These are phyloP conservation scores for Clostera curtula DNA, from an alignment of 2,888 invertebrate genomes.

Conservation along the genomic window DNA sequence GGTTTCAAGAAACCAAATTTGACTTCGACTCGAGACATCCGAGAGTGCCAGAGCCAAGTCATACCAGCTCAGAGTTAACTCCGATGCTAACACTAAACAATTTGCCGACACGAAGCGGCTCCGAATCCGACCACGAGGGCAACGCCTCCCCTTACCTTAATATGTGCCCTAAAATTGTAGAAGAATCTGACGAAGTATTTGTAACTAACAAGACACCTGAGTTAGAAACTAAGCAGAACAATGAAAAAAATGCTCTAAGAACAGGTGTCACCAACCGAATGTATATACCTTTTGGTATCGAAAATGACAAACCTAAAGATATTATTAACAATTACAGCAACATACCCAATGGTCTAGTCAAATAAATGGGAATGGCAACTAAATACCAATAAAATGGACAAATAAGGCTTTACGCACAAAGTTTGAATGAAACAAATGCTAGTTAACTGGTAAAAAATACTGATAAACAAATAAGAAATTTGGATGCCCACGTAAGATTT, in stretches of 20 bases:
- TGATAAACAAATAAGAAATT: too few species aligned
- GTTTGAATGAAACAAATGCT: too few species aligned
- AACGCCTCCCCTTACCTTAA: conserved; percentile 44
- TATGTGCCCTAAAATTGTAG: conserved; percentile 48
- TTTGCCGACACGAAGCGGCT: conserved; percentile 49
- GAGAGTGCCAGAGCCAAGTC: conserved; percentile 35
- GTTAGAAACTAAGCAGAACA: conserved; percentile 45
- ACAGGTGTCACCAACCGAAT: conserved; percentile 58
- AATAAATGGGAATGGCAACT: too few species aligned
- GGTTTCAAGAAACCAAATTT: conserved; percentile 58
- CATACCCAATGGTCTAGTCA: conserved; percentile 65
- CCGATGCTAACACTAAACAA: conserved; percentile 71
- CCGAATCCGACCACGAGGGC: conserved; percentile 59
- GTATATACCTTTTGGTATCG: conserved; percentile 51
- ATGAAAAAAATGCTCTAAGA: conserved; percentile 43
- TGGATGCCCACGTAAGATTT: too few species aligned
- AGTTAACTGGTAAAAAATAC: too few species aligned
- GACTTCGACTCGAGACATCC: conserved; percentile 63
- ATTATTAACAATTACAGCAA: conserved; percentile 51
- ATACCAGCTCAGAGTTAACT: conserved; percentile 58
- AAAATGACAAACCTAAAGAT: conserved; percentile 52
- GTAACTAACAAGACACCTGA: too few species aligned
- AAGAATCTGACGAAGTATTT: conserved; percentile 62
- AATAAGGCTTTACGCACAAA: too few species aligned
- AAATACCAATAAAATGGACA: too few species aligned